Conservation (phyloP, 2,113 vertebrate genomes). For the Crotalus horridus region DNA sequence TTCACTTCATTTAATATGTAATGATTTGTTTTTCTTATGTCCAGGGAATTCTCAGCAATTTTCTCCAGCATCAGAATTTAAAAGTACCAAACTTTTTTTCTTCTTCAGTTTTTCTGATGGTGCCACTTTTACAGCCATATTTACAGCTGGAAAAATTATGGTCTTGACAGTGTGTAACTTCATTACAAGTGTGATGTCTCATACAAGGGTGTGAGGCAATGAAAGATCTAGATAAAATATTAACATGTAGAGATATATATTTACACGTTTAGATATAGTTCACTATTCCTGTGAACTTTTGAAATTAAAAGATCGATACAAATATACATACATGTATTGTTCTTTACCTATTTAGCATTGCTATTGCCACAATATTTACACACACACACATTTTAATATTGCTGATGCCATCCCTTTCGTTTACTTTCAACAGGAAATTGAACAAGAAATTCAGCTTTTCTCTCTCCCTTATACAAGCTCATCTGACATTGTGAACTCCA, state of each 20-base stretch:
- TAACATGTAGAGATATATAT: not conserved
- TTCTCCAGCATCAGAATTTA: not conserved
- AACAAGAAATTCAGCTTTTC: not conserved
- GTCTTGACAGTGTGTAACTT: not conserved
- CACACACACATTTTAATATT: not conserved
- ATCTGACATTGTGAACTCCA: not conserved
- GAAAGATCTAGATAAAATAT: not conserved
- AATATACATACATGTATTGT: not conserved
- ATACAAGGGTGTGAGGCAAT: not conserved
- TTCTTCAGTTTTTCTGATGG: not conserved
- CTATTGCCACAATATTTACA: not conserved
- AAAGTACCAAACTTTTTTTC: not conserved
- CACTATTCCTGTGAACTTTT: not conserved
- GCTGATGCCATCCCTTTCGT: not conserved
- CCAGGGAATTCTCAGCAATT: not conserved
- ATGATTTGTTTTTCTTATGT: not conserved
- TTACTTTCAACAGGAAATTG: not conserved
- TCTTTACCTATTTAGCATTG: not conserved
- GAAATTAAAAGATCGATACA: not conserved
- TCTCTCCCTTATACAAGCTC: not conserved
- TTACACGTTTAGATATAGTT: not conserved
- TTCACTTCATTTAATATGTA: not conserved
- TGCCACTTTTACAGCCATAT: not conserved
- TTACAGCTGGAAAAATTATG: not conserved
- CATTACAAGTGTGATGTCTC: not conserved